Base-by-base conservation (phyloP, 1,140 invertebrate species). In the Drosophila miranda region DNA sequence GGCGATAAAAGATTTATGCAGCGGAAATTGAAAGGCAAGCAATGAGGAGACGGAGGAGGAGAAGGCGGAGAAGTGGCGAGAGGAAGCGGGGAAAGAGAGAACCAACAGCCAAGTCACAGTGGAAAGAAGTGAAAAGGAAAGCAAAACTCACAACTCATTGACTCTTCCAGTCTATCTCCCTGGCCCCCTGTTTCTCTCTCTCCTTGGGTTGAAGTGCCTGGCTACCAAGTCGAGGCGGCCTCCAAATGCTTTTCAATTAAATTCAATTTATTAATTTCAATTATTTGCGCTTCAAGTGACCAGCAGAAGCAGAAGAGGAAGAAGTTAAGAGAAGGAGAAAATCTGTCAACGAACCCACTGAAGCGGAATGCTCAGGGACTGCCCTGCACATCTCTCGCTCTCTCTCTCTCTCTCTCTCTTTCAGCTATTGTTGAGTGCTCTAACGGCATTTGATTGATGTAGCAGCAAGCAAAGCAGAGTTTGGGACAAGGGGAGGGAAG, bases 261-360 rank as follows among this genome's bases (percentile, higher is more conserved):
- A 84, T 86, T 84, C 77, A 84, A 84, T 84, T 84, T 84, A 84
- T 84, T 84, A 84, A 84, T 84, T 86, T 84, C 77, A 84, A 84
- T 84, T 86, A 84, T 81, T 77, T 70, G 82, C 80, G 68, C 81
- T 86, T 84, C 77, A 77, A 84, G 80, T 77, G 77, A 58, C 60
- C 67, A 63, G 67, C 46, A 53, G 28, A 45, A 62, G 56, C 57
- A 41, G 28, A 59, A 57, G 21, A 41, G 45, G 19, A 62, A 41
- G 8, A 41, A 42, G n/a, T 16, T 14, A 16, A 23, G 41, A 28
- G 28, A 9, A 44, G 43, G 13, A 30, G 64, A 59, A 68, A 84
- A 75, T 79, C 80, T 83, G 80, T 83, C 81, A 83, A 69, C 59
- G 70, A 59, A 79, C 51, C 61, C 59, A 68, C 59, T 64, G 72